Percentiles rank a stretch among this genome's conserved stretches.
Evolutionary conservation across 92 coral and sea anemone genomes (phyloP).

Genomic region (Palythoa caribaeorum): DNA sequence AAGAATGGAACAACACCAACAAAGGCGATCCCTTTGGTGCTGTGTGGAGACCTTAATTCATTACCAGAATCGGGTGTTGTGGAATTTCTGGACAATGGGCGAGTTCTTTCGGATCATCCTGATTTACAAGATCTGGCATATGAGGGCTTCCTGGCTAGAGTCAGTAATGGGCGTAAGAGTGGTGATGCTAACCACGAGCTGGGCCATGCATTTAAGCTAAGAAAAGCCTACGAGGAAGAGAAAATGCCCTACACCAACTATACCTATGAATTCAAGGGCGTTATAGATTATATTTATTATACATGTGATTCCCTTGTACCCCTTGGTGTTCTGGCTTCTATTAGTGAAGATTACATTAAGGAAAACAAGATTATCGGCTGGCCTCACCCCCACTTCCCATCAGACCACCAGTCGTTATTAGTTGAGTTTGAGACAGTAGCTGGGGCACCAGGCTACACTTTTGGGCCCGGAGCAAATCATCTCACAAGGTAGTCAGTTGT

Average conservation of each 20-base stretch:
- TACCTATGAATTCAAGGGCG: slow-evolving; percentile 93
- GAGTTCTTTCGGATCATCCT: slow-evolving; percentile 89
- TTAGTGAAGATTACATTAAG: slow-evolving; percentile 84
- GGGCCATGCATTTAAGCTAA: slow-evolving; percentile 89
- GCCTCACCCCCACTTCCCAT: slow-evolving; percentile 99
- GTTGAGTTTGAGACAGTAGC: slow-evolving; percentile 94
- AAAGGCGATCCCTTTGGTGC: slow-evolving; percentile 89
- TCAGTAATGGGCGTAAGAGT: slow-evolving; percentile 87
- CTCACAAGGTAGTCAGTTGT: slow-evolving; percentile 67
- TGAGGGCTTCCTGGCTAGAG: slow-evolving; percentile 91
- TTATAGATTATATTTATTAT: slow-evolving; percentile 95
- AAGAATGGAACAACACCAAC: slow-evolving; percentile 96
- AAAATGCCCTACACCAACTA: slow-evolving; percentile 88
- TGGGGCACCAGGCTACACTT: slow-evolving; percentile 80
- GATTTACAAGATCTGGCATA: slow-evolving; percentile 97
- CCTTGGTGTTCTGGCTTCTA: slow-evolving; percentile 86
- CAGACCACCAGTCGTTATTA: slow-evolving; percentile 95
- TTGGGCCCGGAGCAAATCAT: slow-evolving; percentile 64
- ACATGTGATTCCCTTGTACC: slow-evolving; percentile 85
- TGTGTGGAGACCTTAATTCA: slow-evolving; percentile 99
- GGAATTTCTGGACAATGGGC: slow-evolving; percentile 95
- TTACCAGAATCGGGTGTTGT: slow-evolving; percentile 96
- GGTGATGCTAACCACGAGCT: slow-evolving; percentile 90
- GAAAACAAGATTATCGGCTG: slow-evolving; percentile 95
- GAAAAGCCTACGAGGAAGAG: slow-evolving; percentile 88